Conservation (phyloP, 1,140 invertebrate genomes). For the Cherax destructor region DNA sequence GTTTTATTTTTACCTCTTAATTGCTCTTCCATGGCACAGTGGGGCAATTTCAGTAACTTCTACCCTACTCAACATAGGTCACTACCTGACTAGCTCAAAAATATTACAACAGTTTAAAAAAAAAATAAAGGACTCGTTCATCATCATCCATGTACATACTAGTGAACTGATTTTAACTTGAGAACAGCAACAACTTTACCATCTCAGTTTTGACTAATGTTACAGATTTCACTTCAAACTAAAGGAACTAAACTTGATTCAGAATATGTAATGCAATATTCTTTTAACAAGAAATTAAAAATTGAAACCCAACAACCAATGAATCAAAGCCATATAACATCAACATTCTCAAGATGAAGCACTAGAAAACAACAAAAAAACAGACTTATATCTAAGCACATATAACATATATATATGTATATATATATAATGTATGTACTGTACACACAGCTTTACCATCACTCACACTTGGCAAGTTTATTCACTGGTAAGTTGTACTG, state of each 20-base stretch:
- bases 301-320: slow-evolving; percentile 33
- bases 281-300: slow-evolving; percentile 25
- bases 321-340: slow-evolving; percentile 34
- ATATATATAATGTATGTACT: slow-evolving; percentile 5
- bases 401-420: slow-evolving; percentile 42
- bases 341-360: slow-evolving; percentile 38
- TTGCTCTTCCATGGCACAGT: slow-evolving; percentile 3
- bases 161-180: not conserved
- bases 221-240: not conserved
- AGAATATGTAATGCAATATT: slow-evolving; percentile 12
- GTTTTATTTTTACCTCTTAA: not conserved
- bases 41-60: slow-evolving; percentile 7
- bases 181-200: not conserved
- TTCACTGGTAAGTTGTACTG: slow-evolving; percentile 41
- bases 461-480: slow-evolving; percentile 42
- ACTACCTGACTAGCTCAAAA: slow-evolving; percentile 33
- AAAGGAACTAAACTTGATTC: not conserved
- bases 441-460: slow-evolving; percentile 30
- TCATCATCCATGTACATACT: not conserved
- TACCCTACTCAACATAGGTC: slow-evolving; percentile 14
- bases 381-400: slow-evolving; percentile 26
- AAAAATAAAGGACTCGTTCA: not conserved
- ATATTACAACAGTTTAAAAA: slow-evolving; percentile 21
- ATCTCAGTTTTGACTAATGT: not conserved
- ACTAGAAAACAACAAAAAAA: slow-evolving; percentile 6